Evolutionary conservation across 2,797 vertebrate species (phyloP), one percentile per base, ranked within the genome.

Genomic region (Esox lucius): DNA sequence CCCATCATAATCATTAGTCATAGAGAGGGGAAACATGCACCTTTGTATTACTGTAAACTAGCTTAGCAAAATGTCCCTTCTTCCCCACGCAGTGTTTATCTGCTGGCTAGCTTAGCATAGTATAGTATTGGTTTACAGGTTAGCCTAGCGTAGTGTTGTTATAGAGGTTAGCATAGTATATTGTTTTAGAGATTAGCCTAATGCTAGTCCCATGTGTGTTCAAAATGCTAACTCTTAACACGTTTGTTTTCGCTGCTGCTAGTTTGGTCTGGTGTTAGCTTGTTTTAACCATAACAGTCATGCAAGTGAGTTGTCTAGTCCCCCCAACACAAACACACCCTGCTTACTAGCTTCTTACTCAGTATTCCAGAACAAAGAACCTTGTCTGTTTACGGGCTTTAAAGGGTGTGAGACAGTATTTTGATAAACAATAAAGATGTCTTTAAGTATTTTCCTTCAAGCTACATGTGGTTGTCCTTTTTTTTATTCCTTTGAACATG

Each of bases 401-500:
- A 87, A 90, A 83, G 83, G 89, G 88, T 91, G 87, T 91, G 90
- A 89, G 90, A 91, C 79, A 91, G 92, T 94, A 92, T 94, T 94
- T 95, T 94, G 92, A 94, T 94, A 93, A 86, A 89, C 93, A 95
- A 94, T 94, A 95, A 95, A 95, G 83, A 91, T 91, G 88, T 92
- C 82, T n/a, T n/a, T 89, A 90, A 90, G 84, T 93, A 91, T 93
- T 93, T 92, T 91, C 85, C 93, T 88, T 89, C 89, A 88, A 74
- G 80, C 31, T 48, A 35, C 6, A 61, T 75, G 28, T 81, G 33
- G 79, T 48, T 74, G 2, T 74, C 8, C 82, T 15, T 71, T 22
- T 16, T 51, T 16, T 71, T 22, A 3, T 16, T 51, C 7, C 35
- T 24, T 31, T 31, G 8, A n/a, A 67, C 7, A 61, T 51, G 65